Percentiles rank a stretch among this genome's conserved stretches.
phyloP scores from a whole-genome alignment of 2,797 vertebrate genomes.

The Manis crassicaudata region DNA sequence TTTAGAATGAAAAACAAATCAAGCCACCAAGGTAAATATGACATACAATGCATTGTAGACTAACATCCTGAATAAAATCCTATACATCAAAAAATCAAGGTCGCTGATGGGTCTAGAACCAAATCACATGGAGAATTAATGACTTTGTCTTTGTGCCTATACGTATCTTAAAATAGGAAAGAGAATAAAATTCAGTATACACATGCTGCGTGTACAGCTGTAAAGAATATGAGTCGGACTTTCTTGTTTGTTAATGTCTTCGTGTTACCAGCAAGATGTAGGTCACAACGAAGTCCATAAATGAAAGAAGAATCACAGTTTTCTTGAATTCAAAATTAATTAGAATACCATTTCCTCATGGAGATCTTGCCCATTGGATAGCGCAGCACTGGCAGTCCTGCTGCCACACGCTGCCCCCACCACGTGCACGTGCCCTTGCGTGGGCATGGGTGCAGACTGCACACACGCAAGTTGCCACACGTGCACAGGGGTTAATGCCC shows the following conservation, averaged over 20 bases:
- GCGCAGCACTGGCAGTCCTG: fast-evolving
- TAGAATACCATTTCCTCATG: constrained; percentile 34
- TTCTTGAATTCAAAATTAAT: neutral
- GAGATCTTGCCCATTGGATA: neutral
- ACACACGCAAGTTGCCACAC: neutral
- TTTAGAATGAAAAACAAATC: constrained; percentile 68
- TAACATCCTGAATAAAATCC: constrained; percentile 49
- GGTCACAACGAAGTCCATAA: neutral
- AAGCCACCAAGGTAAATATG: constrained; percentile 64
- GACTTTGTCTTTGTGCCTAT: neutral
- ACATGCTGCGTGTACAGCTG: neutral
- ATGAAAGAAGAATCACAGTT: neutral
- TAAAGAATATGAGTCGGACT: neutral
- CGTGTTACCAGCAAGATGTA: neutral
- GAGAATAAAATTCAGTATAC: neutral
- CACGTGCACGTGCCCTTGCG: no score
- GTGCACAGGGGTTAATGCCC: constrained; percentile 28
- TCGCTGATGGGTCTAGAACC: constrained; percentile 58
- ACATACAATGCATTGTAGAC: constrained; percentile 64
- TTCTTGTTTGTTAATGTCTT: neutral
- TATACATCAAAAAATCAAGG: neutral
- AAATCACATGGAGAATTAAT: constrained; percentile 39
- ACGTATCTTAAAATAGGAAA: neutral
- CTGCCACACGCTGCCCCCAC: no score
- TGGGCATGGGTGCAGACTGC: neutral